Percentiles rank a stretch among this genome's conserved stretches.
These are phyloP conservation scores for Cephonodes hylas DNA, from an alignment of 2,888 invertebrate genomes.

Conservation along the genomic window DNA sequence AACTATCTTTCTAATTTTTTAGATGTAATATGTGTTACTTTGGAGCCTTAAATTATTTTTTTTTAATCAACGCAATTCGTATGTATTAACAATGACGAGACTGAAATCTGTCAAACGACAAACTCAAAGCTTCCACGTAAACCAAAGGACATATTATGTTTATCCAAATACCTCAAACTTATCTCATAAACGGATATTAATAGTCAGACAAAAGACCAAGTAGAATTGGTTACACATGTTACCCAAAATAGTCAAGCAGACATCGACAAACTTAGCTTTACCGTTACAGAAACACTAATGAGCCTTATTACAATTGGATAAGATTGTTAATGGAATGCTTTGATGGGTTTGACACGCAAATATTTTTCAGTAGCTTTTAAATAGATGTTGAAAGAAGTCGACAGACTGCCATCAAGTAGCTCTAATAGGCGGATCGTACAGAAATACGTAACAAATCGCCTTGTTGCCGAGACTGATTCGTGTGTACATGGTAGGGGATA, in stretches of 20 bases:
- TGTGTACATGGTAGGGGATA: conserved; percentile 13
- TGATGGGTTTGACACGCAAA: conserved; percentile 17
- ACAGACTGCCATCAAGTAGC: conserved; percentile 77
- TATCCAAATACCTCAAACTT: too few relatives aligned
- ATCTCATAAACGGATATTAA: conserved; percentile 12
- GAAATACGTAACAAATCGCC: conserved; percentile 77
- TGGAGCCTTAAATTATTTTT: too few relatives aligned
- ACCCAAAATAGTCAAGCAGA: conserved; percentile 64
- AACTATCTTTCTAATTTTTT: too few relatives aligned
- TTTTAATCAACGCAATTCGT: too few relatives aligned
- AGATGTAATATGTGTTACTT: too few relatives aligned
- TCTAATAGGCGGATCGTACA: conserved; percentile 75
- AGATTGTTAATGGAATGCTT: conserved; percentile 34
- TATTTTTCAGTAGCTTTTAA: conserved; percentile 65
- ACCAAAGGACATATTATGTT: too few relatives aligned
- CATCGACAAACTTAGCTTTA: conserved; percentile 40
- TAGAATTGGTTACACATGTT: conserved; percentile 40
- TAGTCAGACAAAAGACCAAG: conserved; percentile 36
- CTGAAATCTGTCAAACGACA: too few relatives aligned
- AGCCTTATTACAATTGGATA: conserved; percentile 31
- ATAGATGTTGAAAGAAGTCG: conserved; percentile 79
- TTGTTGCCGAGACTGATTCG: conserved; percentile 36
- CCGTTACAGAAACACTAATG: conserved; percentile 18
- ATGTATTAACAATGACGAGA: too few relatives aligned
- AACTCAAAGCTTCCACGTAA: too few relatives aligned